Conservation (phyloP, 2,797 vertebrate species). For the Typhlichthys subterraneus region DNA sequence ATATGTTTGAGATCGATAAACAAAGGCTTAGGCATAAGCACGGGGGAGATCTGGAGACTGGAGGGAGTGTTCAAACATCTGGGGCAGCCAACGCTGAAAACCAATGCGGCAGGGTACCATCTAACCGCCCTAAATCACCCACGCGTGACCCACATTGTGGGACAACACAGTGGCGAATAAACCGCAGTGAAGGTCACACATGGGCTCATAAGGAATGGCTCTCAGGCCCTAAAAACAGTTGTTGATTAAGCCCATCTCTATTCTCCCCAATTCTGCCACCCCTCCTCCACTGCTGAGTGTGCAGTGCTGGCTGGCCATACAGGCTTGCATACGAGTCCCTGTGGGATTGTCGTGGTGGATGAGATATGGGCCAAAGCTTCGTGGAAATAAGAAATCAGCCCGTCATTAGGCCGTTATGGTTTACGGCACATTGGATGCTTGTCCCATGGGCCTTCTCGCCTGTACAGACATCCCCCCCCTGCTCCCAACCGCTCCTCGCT, state of each 20-base stretch:
- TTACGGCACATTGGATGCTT: conserved; percentile 57
- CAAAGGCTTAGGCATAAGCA: no score
- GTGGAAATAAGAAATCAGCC: conserved; percentile 65
- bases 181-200: background rate
- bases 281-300: conserved; percentile 54
- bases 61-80: no score
- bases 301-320: conserved; percentile 19
- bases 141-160: background rate
- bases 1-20: no score
- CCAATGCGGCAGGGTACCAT: no score
- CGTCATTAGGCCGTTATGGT: conserved; percentile 65
- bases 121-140: no score
- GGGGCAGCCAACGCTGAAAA: no score
- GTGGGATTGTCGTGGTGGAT: conserved; percentile 57
- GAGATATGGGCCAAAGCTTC: conserved; percentile 48
- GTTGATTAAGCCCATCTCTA: background rate
- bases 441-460: conserved; percentile 65
- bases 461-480: conserved; percentile 24
- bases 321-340: conserved; percentile 37
- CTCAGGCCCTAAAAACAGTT: conserved; percentile 1
- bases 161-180: background rate
- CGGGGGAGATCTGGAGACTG: no score
- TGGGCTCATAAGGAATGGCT: background rate
- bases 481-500: conserved; percentile 20
- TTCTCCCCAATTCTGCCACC: conserved; percentile 11